Percentiles rank a stretch among this genome's conserved stretches.
Evolutionary conservation across 2,797 vertebrate species (phyloP).

Genomic region (Hozukius guyotensis): DNA sequence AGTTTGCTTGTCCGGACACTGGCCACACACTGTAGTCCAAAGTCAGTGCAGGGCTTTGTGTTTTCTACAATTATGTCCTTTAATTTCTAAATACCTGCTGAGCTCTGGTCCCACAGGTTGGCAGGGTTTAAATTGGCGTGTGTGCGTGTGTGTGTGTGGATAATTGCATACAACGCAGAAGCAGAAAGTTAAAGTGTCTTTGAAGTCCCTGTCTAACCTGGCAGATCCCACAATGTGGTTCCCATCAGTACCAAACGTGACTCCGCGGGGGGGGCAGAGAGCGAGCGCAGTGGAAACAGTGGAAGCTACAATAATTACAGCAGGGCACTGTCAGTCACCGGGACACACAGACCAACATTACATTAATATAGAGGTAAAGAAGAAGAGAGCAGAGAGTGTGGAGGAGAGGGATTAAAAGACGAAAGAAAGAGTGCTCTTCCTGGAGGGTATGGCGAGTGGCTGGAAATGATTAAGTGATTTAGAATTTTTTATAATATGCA

Average conservation of each 20-base stretch:
- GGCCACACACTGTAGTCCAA: neutral
- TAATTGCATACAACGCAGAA: conserved; percentile 21
- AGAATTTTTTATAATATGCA: conserved; percentile 53
- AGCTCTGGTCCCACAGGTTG: neutral
- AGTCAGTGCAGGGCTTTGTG: neutral
- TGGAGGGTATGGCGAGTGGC: conserved; percentile 36
- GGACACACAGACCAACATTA: conserved; percentile 2
- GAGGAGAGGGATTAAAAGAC: conserved; percentile 6
- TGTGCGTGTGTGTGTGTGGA: neutral
- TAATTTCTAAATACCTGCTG: conserved; percentile 10
- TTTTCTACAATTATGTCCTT: neutral
- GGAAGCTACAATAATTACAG: conserved; percentile 43
- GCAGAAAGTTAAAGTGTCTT: conserved; percentile 36
- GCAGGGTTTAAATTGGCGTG: neutral
- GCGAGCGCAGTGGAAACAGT: conserved; percentile 27
- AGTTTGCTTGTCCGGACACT: neutral
- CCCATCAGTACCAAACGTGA: conserved; percentile 61
- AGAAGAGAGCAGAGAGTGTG: neutral
- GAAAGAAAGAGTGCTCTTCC: neutral
- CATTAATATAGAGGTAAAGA: conserved; percentile 15
- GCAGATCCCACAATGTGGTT: conserved; percentile 73
- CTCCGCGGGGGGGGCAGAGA: conserved; percentile 58
- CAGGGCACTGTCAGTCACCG: conserved; percentile 30
- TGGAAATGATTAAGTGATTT: conserved; percentile 75
- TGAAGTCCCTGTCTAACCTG: conserved; percentile 55